These are phyloP conservation scores for Chloroclystis v-ata DNA, from an alignment of 2,888 invertebrate genomes.

Conservation along the genomic window DNA sequence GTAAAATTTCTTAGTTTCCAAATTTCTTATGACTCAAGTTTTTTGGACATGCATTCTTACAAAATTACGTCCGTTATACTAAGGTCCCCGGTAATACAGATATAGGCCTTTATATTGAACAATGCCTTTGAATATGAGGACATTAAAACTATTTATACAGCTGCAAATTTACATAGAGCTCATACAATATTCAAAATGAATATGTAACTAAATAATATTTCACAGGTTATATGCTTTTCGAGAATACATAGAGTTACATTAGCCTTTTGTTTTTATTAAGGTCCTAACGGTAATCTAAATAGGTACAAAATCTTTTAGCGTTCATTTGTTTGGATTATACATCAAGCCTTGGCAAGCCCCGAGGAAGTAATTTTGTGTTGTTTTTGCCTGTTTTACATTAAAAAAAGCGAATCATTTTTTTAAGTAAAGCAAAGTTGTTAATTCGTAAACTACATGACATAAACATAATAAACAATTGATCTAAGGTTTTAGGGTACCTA, in stretches of 20 bases:
- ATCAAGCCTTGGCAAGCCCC: not conserved
- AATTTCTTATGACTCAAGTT: too few relatives aligned
- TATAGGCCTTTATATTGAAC: conserved; percentile 19
- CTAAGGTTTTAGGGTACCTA: too few relatives aligned
- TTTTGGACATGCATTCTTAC: too few relatives aligned
- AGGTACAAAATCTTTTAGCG: not conserved
- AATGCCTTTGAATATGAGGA: conserved; percentile 39
- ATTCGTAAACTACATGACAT: too few relatives aligned
- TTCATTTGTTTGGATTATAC: not conserved
- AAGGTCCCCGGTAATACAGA: not conserved
- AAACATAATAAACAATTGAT: too few relatives aligned
- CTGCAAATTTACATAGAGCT: conserved; percentile 48
- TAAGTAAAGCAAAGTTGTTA: too few relatives aligned
- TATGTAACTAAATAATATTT: conserved; percentile 31
- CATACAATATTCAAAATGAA: conserved; percentile 33
- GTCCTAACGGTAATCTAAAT: conserved; percentile 4
- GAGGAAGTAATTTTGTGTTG: not conserved
- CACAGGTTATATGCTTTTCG: too few relatives aligned
- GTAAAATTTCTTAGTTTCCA: too few relatives aligned
- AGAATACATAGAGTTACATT: too few relatives aligned
- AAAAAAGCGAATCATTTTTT: too few relatives aligned
- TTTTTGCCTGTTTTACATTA: too few relatives aligned
- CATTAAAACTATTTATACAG: conserved; percentile 51
- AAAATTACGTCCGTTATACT: not conserved
- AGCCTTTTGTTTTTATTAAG: too few relatives aligned